These are phyloP conservation scores for Dipodomys ordii DNA, from an alignment of 2,113 vertebrate species.

Conservation along the genomic window DNA sequence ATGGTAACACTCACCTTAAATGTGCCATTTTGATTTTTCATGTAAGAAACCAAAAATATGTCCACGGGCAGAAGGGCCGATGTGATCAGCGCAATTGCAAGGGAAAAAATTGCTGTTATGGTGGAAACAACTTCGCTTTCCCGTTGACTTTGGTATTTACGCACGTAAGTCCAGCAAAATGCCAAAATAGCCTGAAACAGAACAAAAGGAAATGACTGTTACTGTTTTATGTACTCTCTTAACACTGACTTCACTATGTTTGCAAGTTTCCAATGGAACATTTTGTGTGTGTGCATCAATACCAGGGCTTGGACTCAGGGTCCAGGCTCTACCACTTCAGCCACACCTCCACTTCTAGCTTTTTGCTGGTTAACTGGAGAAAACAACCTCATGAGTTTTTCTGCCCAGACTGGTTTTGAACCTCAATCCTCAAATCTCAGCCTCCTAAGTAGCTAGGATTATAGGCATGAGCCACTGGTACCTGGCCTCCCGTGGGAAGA, in stretches of 20 bases:
- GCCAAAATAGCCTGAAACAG: conserved; percentile 92
- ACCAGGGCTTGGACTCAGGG: too few relatives aligned
- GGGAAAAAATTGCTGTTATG: conserved; percentile 96
- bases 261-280: not conserved
- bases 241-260: conserved; percentile 1
- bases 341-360: too few relatives aligned
- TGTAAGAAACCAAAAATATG: conserved; percentile 98
- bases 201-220: not conserved
- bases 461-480: too few relatives aligned
- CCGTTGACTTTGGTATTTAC: conserved; percentile 97
- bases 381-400: too few relatives aligned
- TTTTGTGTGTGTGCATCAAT: not conserved
- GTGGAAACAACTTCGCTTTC: conserved; percentile 98
- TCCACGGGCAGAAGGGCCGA: conserved; percentile 98
- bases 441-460: too few relatives aligned
- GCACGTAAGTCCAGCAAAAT: conserved; percentile 98
- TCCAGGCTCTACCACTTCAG: too few relatives aligned
- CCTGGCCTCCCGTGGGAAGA: not conserved
- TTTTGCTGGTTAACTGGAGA: too few relatives aligned
- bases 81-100: conserved; percentile 96
- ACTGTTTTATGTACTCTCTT: not conserved
- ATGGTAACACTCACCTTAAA: conserved; percentile 92
- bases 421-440: too few relatives aligned
- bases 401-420: too few relatives aligned
- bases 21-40: conserved; percentile 97